Base-by-base conservation (phyloP, 2,797 vertebrate species). In the Argya squamiceps region DNA sequence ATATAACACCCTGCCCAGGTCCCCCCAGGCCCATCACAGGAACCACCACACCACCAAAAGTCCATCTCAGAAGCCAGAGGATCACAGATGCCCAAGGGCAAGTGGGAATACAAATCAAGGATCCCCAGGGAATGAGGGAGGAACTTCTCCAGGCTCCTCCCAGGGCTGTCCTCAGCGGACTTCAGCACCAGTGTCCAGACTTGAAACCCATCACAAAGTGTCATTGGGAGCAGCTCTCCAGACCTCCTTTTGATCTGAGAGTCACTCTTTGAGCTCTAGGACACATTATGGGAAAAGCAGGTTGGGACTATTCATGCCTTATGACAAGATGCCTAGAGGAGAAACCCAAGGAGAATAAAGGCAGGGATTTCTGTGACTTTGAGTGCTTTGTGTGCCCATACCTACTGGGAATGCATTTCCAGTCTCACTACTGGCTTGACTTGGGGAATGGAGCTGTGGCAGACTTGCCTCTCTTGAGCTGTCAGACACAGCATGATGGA, bases 391-490 rank as follows among this genome's bases (percentile, higher is more conserved):
- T 77, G 36, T 46, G 11, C 3, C 1, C 2, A 1, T 55, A 23
- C 5, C 15, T 73, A 4, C 50, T 12, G 14, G 43, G 43, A 76
- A 90, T 30, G 59, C 15, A 4, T 60, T 32, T 78, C 41, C 46
- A 84, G 26, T 50, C 41, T 81, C 3, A 1, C 32, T 44, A 2
- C 21, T 60, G 43, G 24, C 63, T 84, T 84, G 32, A 46, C 20
- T 9, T 17, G 26, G 37, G 36, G 9, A 32, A 6, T 13, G 46
- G 37, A 67, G 23, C 37, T 81, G 65, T 53, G 58, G 24, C 70
- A 79, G 30, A 11, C 30, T 60, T 0, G 0, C 16, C 19, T 75
- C 47, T 59, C 34, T 41, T 0, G 1, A 56, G 30, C 46, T 59
- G 39, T 56, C 53, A 84, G 68, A 62, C 30, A 39, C 62, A 82